Conservation (phyloP, 1,140 invertebrate genomes). For the Thalassaphorura encarpata region DNA sequence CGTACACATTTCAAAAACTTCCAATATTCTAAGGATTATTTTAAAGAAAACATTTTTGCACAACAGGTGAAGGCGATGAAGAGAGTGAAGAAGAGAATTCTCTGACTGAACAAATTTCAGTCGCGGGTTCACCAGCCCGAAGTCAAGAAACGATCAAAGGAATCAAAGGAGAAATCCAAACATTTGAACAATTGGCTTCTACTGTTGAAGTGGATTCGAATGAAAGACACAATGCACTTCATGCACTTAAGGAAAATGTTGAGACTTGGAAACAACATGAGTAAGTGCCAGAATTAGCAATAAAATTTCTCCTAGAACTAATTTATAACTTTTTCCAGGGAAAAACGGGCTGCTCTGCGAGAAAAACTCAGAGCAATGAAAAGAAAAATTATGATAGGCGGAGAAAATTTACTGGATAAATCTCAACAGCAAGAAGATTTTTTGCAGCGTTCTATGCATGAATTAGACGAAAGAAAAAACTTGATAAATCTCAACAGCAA, state of each 20-base stretch:
- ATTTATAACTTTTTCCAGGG: not conserved
- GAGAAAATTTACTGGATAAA: slow-evolving; percentile 96
- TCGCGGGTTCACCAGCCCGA: slow-evolving; percentile 34
- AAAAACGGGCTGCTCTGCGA: slow-evolving; percentile 46
- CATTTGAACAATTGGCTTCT: slow-evolving; percentile 43
- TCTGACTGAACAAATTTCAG: slow-evolving; percentile 7
- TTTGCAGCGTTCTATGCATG: slow-evolving; percentile 78
- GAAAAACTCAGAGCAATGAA: slow-evolving; percentile 83
- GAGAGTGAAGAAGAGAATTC: slow-evolving; percentile 2
- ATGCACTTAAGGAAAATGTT: slow-evolving; percentile 44
- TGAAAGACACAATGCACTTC: slow-evolving; percentile 45
- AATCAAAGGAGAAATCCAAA: slow-evolving; percentile 39
- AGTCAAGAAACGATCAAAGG: slow-evolving; percentile 42
- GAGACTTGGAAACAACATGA: slow-evolving; percentile 32
- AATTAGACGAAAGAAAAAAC: slow-evolving; percentile 73
- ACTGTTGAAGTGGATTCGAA: slow-evolving; percentile 57
- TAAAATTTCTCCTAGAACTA: not conserved
- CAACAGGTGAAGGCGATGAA: slow-evolving; percentile 19
- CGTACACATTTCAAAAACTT: too few relatives aligned
- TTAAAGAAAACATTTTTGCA: too few relatives aligned
- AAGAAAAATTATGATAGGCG: slow-evolving; percentile 93
- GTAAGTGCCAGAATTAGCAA: slow-evolving; percentile 1
- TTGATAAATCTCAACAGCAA: slow-evolving; percentile 94
- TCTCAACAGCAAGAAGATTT: slow-evolving; percentile 87
- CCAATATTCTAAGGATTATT: too few relatives aligned